Percentiles rank a stretch among this genome's conserved stretches.
Conservation (phyloP, 2,797 vertebrate genomes). For the Artibeus lituratus region DNA sequence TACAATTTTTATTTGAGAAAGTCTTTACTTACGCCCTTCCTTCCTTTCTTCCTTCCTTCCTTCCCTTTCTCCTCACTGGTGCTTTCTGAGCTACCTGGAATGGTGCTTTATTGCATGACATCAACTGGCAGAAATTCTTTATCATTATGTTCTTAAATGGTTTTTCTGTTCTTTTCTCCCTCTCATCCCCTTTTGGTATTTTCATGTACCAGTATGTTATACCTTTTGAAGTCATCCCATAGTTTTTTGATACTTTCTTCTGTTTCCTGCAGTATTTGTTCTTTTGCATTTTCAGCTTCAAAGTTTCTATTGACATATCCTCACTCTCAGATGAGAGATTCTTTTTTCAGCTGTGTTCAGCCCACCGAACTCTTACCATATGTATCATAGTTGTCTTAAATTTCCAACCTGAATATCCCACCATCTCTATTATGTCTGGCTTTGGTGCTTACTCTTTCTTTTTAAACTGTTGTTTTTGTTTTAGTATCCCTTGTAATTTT, state of each 20-base stretch:
- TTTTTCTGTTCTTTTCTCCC: background rate
- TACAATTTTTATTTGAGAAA: background rate
- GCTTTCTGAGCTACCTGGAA: background rate
- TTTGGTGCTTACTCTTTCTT: background rate
- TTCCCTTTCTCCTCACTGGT: background rate
- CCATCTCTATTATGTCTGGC: background rate
- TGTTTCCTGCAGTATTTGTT: background rate
- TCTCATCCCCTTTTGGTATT: background rate
- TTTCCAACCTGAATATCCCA: background rate
- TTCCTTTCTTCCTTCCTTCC: background rate
- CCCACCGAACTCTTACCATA: background rate
- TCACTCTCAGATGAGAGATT: background rate
- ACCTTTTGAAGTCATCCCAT: background rate
- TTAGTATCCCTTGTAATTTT: background rate
- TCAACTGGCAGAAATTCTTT: background rate
- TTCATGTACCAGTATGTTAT: background rate
- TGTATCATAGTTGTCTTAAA: background rate
- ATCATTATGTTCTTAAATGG: background rate
- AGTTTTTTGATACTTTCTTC: background rate
- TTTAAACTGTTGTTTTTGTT: background rate
- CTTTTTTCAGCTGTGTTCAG: background rate
- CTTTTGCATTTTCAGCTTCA: background rate
- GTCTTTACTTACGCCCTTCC: background rate
- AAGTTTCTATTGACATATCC: background rate
- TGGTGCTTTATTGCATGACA: background rate